Base-by-base conservation (phyloP, 2,113 vertebrate species). In the Lucifuga dentata region DNA sequence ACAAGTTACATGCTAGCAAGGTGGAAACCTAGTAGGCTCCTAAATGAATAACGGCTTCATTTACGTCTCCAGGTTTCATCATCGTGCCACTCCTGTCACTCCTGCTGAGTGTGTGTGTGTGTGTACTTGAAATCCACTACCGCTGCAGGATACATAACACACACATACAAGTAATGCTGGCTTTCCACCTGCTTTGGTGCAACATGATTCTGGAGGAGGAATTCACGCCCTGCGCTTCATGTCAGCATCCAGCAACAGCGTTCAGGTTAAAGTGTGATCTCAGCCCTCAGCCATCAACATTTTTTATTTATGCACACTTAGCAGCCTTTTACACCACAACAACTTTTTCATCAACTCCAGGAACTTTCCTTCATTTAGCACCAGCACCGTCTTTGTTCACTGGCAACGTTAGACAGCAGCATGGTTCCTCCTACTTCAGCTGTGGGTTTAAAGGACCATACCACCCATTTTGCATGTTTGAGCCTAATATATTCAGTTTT, bases 151-250 rank as follows among this genome's bases (percentile, higher is more conserved):
- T 2, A 12, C 16, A 8, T 38, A 60, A 66, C 53, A 52, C 20
- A 35, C 33, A 35, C 33, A 35, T 8, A 35, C 7, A 35, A 10
- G 2, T 5, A 24, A 39, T 2, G n/a, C 6, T 5, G n/a, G 57
- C 59, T 33, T 65, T 33, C 65, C 63, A 80, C 59, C 76, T 68
- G 69, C 53, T 59, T 41, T 5, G 33, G 60, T 62, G 68, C 73
- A 73, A 83, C 57, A n/a, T 35, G 48, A 73, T 59, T 55, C 9
- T 8, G 9, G 13, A 15, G 20, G 21, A 32, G 78, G 56, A 58
- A 29, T 77, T 70, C 41, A 29, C 15, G 1, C 51, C 60, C 52
- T 46, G 41, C 46, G 53, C 53, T 46, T 50, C 17, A 9, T 0
- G 16, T 29, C 26, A 29, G 26, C 7, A 7, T 29, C 26, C 7